Evolutionary conservation across 1,140 invertebrate genomes (phyloP).

Genomic region (Pogonomyrmex barbatus): DNA sequence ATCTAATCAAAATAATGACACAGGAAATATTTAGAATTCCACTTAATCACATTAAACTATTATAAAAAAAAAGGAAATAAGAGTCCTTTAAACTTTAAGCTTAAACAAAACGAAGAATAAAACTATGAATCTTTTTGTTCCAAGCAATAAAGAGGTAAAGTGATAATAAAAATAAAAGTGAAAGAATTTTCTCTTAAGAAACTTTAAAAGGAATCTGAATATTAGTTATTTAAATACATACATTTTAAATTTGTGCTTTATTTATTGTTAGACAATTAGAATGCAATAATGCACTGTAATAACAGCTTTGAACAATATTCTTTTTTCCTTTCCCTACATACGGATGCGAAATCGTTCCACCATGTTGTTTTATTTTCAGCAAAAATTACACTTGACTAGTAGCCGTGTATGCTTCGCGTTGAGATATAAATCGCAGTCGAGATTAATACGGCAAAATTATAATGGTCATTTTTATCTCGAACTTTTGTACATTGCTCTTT

Average conservation of each 20-base stretch:
- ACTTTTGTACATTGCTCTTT: not conserved
- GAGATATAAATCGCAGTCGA: not conserved
- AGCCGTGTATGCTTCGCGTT: not conserved
- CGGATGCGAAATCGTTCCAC: not conserved
- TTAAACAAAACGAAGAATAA: not conserved
- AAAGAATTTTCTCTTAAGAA: too few relatives aligned
- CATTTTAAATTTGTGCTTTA: not conserved
- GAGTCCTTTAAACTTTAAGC: not conserved
- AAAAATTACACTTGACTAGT: constrained; percentile 21
- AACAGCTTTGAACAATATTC: not conserved
- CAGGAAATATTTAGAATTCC: not conserved
- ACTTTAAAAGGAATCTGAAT: too few relatives aligned
- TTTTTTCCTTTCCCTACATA: not conserved
- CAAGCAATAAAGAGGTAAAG: not conserved
- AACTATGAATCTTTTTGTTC: not conserved
- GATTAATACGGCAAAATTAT: constrained; percentile 49
- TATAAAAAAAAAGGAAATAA: not conserved
- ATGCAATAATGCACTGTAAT: not conserved
- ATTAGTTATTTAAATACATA: not conserved
- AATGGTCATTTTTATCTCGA: not conserved
- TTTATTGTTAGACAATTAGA: not conserved
- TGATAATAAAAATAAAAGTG: not conserved
- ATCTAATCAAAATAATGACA: not conserved
- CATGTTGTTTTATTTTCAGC: constrained; percentile 24
- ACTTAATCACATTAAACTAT: not conserved